Percentiles rank a stretch among this genome's conserved stretches.
Evolutionary conservation across 2,888 invertebrate species (phyloP).

Genomic region (Mimumesa dahlbomi): DNA sequence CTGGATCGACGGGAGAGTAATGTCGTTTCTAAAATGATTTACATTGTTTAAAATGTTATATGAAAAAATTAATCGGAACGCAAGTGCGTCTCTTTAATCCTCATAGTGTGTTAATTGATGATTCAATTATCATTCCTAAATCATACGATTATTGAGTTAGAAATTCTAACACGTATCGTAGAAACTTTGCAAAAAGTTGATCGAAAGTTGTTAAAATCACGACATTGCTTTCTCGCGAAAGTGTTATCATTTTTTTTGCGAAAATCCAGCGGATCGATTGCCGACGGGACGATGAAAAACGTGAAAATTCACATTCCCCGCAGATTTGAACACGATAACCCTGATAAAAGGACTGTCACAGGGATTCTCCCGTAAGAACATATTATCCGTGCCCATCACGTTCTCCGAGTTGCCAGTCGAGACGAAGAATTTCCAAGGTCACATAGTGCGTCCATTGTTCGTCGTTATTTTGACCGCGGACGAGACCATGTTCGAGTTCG

Average conservation of each 20-base stretch:
- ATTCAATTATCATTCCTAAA: not conserved
- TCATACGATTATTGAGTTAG: no score
- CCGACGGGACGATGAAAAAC: not conserved
- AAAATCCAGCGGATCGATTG: no score
- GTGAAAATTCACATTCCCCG: not conserved
- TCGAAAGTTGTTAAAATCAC: no score
- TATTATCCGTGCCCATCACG: slow-evolving; percentile 46
- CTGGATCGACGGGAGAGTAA: not conserved
- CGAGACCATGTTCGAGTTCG: slow-evolving; percentile 54
- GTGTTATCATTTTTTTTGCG: no score
- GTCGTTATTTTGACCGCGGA: slow-evolving; percentile 57
- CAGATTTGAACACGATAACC: slow-evolving; percentile 48
- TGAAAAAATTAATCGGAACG: not conserved
- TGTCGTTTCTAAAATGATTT: no score
- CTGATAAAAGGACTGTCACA: slow-evolving; percentile 44
- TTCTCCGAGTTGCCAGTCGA: slow-evolving; percentile 44
- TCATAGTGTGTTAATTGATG: not conserved
- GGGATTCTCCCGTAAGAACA: slow-evolving; percentile 52
- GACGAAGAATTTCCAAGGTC: slow-evolving; percentile 28
- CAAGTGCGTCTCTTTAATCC: not conserved
- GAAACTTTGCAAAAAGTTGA: no score
- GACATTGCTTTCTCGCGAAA: not conserved
- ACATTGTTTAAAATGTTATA: not conserved
- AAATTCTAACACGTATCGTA: no score
- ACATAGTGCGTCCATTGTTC: slow-evolving; percentile 58